Base-by-base conservation (phyloP, 1,140 invertebrate species). In the Dinoponera quadriceps region DNA sequence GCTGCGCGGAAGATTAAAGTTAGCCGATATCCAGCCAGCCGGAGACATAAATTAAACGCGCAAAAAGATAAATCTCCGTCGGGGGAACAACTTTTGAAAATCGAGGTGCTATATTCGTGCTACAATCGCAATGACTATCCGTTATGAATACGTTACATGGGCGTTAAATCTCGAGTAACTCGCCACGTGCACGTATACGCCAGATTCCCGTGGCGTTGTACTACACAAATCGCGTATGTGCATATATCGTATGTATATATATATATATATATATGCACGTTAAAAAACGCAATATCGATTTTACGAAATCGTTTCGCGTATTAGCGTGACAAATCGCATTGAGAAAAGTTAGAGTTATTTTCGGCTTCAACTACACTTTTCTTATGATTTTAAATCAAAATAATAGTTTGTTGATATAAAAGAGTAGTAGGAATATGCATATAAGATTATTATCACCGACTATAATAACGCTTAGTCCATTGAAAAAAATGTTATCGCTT, bases 11-110 rank as follows among this genome's bases (percentile, higher is more conserved):
- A 65, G 29, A 65, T 65, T 51, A 68, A 44, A 77, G 25, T 75
- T 75, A 33, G 14, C 14, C 57, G 38, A 33, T 44, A 66, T 7
- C 18, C 38, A 27, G 22, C n/a, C 62, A 14, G 11, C 38, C 20
- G 22, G 69, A 72, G 16, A 1, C 68, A 77, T 78, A 78, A 68
- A 78, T 68, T 68, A 62, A 78, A 78, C 29, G 49, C 11, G 60
- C 29, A 29, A 55, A 29, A 27, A 78, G 75, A 78, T 54, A 78
- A 78, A 78, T 44, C 33, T 78, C 75, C 38, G 33, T 55, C 49
- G 29, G 20, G 4, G 29, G 20, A 3, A 18, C 13, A 78, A 78
- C 29, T 69, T 54, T 68, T 22, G 49, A 78, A 69, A 78, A 66
- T 68, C 74, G 20, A 68, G 20, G 29, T 65, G 13, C 16, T 13